phyloP scores from a whole-genome alignment of 1,140 invertebrate species.

The Drosophila nigromelanica region DNA sequence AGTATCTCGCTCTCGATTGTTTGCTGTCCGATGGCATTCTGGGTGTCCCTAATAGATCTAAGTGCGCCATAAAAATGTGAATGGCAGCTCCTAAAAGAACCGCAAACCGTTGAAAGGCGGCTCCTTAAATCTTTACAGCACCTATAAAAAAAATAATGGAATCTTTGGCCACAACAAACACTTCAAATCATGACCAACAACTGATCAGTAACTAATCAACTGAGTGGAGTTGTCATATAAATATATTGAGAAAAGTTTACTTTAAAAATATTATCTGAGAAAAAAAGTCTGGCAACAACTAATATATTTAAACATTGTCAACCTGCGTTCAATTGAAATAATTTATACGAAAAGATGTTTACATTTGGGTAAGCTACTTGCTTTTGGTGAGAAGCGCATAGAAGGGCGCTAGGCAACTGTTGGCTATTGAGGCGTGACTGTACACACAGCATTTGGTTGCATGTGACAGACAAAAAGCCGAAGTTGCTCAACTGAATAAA shows the following conservation, averaged over 20 bases:
- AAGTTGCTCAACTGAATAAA: conserved; percentile 21
- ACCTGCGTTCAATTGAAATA: no score
- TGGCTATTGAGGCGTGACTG: background rate
- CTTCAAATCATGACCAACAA: conserved; percentile 6
- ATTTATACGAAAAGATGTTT: no score
- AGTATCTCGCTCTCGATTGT: conserved; percentile 3
- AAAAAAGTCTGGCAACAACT: background rate
- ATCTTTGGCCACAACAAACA: conserved; percentile 1
- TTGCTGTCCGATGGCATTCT: background rate
- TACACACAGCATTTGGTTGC: conserved; percentile 3
- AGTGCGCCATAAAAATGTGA: conserved; percentile 39
- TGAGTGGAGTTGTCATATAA: conserved; percentile 10
- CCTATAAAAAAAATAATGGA: conserved; percentile 15
- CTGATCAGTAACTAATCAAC: conserved; percentile 6
- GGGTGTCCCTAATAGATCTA: conserved; percentile 35
- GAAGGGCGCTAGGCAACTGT: background rate
- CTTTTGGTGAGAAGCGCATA: background rate
- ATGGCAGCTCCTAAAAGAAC: conserved; percentile 14
- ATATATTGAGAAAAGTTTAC: background rate
- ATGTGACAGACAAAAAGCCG: background rate
- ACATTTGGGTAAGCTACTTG: background rate
- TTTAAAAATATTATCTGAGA: background rate
- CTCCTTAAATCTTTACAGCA: conserved; percentile 42
- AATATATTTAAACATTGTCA: no score
- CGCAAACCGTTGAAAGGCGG: conserved; percentile 7